Percentiles rank a stretch among this genome's conserved stretches.
phyloP scores from a whole-genome alignment of 2,888 invertebrate species.

The Argynnis bischoffii region DNA sequence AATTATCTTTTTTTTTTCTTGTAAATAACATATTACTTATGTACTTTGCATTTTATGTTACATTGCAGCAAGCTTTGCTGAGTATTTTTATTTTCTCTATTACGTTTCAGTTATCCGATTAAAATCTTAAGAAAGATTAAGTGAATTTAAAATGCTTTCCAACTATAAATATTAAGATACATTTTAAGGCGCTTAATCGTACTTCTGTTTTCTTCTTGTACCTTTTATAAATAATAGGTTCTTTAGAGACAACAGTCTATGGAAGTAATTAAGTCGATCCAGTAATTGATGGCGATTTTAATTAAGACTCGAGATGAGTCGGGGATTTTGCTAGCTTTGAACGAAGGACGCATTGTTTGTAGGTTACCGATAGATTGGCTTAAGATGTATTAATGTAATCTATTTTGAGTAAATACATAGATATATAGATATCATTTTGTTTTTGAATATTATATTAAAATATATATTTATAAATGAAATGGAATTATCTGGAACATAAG shows the following conservation, averaged over 20 bases:
- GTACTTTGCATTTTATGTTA: too few relatives aligned
- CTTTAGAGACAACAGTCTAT: conserved; percentile 20
- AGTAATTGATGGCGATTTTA: conserved; percentile 46
- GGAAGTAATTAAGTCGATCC: conserved; percentile 43
- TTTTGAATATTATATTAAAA: too few relatives aligned
- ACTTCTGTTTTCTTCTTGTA: background rate
- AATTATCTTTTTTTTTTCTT: too few relatives aligned
- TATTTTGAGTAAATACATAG: background rate
- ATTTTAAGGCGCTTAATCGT: background rate
- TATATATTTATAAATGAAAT: too few relatives aligned
- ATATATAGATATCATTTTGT: too few relatives aligned
- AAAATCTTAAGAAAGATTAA: background rate
- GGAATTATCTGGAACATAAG: too few relatives aligned
- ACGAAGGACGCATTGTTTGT: conserved; percentile 19
- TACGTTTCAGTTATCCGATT: conserved; percentile 1
- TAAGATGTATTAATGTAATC: conserved; percentile 9
- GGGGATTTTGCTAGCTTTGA: conserved; percentile 18
- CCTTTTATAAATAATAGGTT: conserved; percentile 15
- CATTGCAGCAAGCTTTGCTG: too few relatives aligned
- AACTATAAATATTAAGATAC: too few relatives aligned
- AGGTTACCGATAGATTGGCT: conserved; percentile 21
- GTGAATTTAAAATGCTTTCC: too few relatives aligned
- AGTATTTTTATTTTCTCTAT: background rate
- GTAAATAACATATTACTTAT: too few relatives aligned
- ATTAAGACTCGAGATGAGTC: conserved; percentile 39